Evolutionary conservation across 2,888 invertebrate species (phyloP).

Genomic region (Baccha elongata): DNA sequence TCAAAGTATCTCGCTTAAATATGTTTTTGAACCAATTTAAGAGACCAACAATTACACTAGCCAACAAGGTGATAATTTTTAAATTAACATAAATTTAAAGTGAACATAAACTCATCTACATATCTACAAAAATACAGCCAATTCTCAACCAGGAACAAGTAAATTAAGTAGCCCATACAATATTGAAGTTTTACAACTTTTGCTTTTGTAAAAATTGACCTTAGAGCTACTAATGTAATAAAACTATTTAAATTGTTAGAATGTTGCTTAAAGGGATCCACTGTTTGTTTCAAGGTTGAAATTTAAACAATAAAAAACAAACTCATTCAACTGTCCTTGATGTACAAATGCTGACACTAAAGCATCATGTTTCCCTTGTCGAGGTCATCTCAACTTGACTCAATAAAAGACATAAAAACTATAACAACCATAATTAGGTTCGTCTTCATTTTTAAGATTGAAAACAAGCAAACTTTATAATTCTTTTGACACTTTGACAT

Average conservation of each 20-base stretch:
- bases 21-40: not conserved
- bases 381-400: constrained; percentile 14
- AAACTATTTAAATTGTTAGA: not conserved
- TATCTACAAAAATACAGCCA: not conserved
- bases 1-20: constrained; percentile 37
- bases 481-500: constrained; percentile 61
- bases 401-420: constrained; percentile 5
- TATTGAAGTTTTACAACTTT: not conserved
- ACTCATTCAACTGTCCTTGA: constrained; percentile 10
- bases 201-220: constrained; percentile 1
- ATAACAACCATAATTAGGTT: constrained; percentile 32
- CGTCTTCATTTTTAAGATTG: not conserved
- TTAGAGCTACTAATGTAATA: constrained; percentile 23
- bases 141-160: not conserved
- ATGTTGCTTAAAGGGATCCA: not conserved
- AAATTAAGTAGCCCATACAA: constrained; percentile 3
- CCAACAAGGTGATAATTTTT: constrained; percentile 12
- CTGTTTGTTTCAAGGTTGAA: not conserved
- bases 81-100: not conserved
- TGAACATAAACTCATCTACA: not conserved
- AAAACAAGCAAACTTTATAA: constrained; percentile 34
- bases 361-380: constrained; percentile 8
- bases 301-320: not conserved
- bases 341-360: constrained; percentile 1
- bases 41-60: constrained; percentile 3